Percentiles rank a stretch among this genome's conserved stretches.
phyloP scores from a whole-genome alignment of 2,113 vertebrate species.

The Gasterosteus aculeatus region DNA sequence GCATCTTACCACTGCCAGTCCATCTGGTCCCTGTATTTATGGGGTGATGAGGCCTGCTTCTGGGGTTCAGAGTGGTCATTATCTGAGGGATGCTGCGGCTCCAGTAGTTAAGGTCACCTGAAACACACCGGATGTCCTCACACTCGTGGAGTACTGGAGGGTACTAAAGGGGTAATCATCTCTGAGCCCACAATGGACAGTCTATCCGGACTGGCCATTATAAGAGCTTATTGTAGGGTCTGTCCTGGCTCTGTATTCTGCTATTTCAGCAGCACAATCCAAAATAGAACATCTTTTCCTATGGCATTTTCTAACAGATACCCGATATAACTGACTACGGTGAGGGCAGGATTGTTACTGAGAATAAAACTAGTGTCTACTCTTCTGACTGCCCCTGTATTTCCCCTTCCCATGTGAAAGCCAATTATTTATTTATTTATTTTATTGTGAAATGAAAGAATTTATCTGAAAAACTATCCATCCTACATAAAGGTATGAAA shows the following conservation, averaged over 20 bases:
- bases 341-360: slow-evolving; percentile 10
- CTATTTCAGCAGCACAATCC: slow-evolving; percentile 57
- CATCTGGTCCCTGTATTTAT: slow-evolving; percentile 71
- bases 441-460: not conserved
- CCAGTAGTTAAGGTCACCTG: slow-evolving; percentile 74
- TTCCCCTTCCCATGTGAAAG: slow-evolving; percentile 1
- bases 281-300: slow-evolving; percentile 46
- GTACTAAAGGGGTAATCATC: slow-evolving; percentile 80
- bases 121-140: slow-evolving; percentile 60
- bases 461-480: not conserved
- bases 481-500: not conserved
- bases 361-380: slow-evolving; percentile 9
- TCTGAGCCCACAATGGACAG: slow-evolving; percentile 61
- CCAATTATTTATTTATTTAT: not conserved
- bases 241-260: slow-evolving; percentile 55
- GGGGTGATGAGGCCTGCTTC: slow-evolving; percentile 67
- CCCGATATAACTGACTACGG: slow-evolving; percentile 3
- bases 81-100: slow-evolving; percentile 73
- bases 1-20: slow-evolving; percentile 51
- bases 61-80: slow-evolving; percentile 76
- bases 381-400: not conserved
- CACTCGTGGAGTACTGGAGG: slow-evolving; percentile 54
- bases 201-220: slow-evolving; percentile 62
- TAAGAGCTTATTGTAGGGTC: slow-evolving; percentile 58
- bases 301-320: slow-evolving; percentile 37